A percentile compares a stretch with the other conserved stretches of the same genome.
These are phyloP conservation scores for Poeciliopsis infans DNA, from an alignment of 2,797 vertebrate species.

Conservation along the genomic window DNA sequence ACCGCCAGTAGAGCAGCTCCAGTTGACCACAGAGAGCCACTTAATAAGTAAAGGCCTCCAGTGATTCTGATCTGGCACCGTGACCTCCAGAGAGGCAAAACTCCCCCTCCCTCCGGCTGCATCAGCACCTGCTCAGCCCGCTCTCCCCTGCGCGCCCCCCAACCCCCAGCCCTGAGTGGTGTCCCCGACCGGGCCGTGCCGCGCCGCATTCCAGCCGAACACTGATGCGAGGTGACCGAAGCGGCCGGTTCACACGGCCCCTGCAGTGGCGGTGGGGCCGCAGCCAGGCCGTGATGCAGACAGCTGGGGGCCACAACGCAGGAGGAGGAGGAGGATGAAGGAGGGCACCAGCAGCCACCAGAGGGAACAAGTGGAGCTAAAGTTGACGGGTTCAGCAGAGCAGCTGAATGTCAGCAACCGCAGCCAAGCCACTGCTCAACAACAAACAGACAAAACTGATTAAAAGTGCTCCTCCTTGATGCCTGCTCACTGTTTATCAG, in stretches of 20 bases:
- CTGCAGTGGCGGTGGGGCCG: conserved; percentile 64
- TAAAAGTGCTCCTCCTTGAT: conserved; percentile 6
- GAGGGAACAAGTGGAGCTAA: conserved; percentile 63
- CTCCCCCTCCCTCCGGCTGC: conserved; percentile 13
- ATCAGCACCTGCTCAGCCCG: conserved; percentile 70
- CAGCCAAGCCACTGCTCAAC: conserved; percentile 35
- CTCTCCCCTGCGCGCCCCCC: not conserved
- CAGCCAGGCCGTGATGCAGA: conserved; percentile 54
- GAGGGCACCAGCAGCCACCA: conserved; percentile 69
- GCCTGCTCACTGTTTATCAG: not conserved
- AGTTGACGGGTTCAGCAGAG: conserved; percentile 66
- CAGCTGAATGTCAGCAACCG: conserved; percentile 68
- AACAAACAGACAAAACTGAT: conserved; percentile 37
- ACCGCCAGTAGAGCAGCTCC: conserved; percentile 46
- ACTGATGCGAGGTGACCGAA: conserved; percentile 82
- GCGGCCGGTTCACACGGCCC: conserved; percentile 74
- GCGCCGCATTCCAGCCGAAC: conserved; percentile 75
- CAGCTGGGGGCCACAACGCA: conserved; percentile 61
- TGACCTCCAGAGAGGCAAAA: conserved; percentile 72
- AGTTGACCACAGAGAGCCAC: conserved; percentile 67
- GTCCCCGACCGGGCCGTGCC: conserved; percentile 59
- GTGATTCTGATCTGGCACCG: conserved; percentile 69
- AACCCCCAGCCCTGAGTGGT: conserved; percentile 58
- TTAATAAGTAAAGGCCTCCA: conserved; percentile 72
- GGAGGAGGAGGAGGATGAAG: conserved; percentile 32